Evolutionary conservation across 2,888 invertebrate species (phyloP).

Genomic region (Leucoptera coffeella): DNA sequence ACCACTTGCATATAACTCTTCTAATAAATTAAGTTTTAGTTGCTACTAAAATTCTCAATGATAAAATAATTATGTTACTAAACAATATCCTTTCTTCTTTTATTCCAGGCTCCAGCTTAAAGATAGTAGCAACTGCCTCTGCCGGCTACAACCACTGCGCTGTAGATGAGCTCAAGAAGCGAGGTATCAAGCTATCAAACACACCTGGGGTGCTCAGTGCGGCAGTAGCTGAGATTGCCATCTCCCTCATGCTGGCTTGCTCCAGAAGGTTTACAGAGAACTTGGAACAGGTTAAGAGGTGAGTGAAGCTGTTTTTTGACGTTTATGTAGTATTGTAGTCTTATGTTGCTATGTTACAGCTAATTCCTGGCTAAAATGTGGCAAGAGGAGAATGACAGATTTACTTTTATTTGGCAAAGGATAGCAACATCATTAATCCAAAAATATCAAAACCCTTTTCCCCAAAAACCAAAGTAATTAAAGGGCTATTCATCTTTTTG

Average conservation of each 20-base stretch:
- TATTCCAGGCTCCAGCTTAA: slow-evolving; percentile 59
- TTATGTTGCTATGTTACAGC: no score
- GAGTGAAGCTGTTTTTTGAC: slow-evolving; percentile 8
- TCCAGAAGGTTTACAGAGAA: slow-evolving; percentile 76
- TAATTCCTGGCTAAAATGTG: no score
- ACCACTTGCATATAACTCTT: background rate
- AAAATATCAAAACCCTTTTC: no score
- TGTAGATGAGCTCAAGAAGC: slow-evolving; percentile 61
- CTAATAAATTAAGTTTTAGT: background rate
- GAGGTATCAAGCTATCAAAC: slow-evolving; percentile 73
- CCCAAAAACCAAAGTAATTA: no score
- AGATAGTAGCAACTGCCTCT: slow-evolving; percentile 77
- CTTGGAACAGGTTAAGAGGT: slow-evolving; percentile 59
- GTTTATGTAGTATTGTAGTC: background rate
- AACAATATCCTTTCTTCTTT: background rate
- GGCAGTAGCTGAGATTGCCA: slow-evolving; percentile 78
- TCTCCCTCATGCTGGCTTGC: slow-evolving; percentile 69
- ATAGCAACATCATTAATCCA: no score
- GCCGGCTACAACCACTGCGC: slow-evolving; percentile 88
- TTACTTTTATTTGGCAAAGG: no score
- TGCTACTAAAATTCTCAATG: no score
- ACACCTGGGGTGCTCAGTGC: slow-evolving; percentile 73
- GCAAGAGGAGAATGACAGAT: no score
- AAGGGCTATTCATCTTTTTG: no score
- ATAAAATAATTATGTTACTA: background rate